These are phyloP conservation scores for Tinea pellionella DNA, from an alignment of 2,888 invertebrate genomes.

Conservation along the genomic window DNA sequence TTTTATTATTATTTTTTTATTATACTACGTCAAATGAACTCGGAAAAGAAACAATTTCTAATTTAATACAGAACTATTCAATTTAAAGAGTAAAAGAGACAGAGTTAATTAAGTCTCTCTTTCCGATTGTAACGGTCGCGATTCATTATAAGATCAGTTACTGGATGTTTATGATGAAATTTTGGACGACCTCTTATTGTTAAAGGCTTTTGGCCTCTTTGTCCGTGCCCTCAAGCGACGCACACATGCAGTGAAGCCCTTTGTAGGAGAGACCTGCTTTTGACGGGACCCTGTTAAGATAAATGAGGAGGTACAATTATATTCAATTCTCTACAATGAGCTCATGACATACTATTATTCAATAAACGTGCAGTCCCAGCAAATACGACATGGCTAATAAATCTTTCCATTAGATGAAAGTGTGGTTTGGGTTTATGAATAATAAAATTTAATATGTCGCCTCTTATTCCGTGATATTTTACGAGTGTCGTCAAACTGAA, in stretches of 20 bases:
- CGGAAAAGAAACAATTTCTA: too few relatives aligned
- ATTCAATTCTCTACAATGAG: conserved; percentile 33
- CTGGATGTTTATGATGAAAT: conserved; percentile 26
- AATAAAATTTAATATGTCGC: conserved; percentile 3
- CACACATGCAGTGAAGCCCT: conserved; percentile 41
- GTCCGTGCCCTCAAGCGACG: conserved; percentile 33
- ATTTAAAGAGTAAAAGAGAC: background rate
- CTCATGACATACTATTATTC: conserved; percentile 31
- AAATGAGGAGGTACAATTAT: conserved; percentile 54
- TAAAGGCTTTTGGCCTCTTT: conserved; percentile 28
- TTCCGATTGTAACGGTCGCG: conserved; percentile 23
- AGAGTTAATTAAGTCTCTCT: background rate
- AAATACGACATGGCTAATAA: conserved; percentile 7
- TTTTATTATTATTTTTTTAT: too few relatives aligned
- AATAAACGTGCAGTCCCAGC: conserved; percentile 16
- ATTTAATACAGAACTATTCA: too few relatives aligned
- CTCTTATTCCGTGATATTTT: background rate
- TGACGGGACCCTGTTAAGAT: conserved; percentile 50
- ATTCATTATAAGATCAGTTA: conserved; percentile 30
- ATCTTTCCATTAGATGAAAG: conserved; percentile 12
- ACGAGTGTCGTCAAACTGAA: conserved; percentile 6
- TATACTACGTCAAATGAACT: too few relatives aligned
- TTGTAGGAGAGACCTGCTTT: conserved; percentile 43
- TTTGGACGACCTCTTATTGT: conserved; percentile 37
- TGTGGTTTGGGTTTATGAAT: conserved; percentile 6